Evolutionary conservation across 1,140 invertebrate genomes (phyloP).

Genomic region (Hormaphis cornu): DNA sequence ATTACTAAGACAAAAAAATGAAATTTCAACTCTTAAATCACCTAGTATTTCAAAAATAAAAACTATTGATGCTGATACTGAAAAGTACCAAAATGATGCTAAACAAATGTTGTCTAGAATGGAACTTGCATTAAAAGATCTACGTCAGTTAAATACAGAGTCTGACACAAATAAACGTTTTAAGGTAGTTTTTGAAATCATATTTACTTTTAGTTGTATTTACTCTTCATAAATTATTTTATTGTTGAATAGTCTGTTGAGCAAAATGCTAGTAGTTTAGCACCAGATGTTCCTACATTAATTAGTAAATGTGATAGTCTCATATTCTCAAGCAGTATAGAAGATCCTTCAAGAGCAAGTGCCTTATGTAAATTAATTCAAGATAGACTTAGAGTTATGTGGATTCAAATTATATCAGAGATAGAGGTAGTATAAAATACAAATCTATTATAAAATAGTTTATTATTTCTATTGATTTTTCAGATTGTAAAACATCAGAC

Average conservation of each 20-base stretch:
- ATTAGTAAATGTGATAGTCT: conserved; percentile 69
- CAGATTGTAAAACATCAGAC: conserved; percentile 43
- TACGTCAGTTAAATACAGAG: conserved; percentile 19
- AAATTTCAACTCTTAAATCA: background rate
- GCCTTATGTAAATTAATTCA: conserved; percentile 50
- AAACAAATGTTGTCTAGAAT: conserved; percentile 5
- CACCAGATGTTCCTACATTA: conserved; percentile 66
- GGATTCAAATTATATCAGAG: conserved; percentile 57
- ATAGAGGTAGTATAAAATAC: conserved; percentile 46
- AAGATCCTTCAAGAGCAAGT: conserved; percentile 48
- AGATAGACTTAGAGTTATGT: conserved; percentile 54
- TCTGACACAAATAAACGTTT: conserved; percentile 25
- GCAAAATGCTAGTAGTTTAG: conserved; percentile 53
- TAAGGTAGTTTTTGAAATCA: background rate
- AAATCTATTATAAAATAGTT: background rate
- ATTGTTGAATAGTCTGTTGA: conserved; percentile 48
- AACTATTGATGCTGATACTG: conserved; percentile 37
- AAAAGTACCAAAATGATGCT: conserved; percentile 38
- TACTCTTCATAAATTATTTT: background rate
- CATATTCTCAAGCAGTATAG: conserved; percentile 54
- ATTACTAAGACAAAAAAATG: background rate
- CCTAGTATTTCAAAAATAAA: conserved; percentile 26
- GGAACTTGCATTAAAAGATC: conserved; percentile 20
- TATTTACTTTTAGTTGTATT: background rate
- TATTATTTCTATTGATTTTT: conserved; percentile 27